Evolutionary conservation across 2,888 invertebrate species (phyloP).

Genomic region (Helleia helle): DNA sequence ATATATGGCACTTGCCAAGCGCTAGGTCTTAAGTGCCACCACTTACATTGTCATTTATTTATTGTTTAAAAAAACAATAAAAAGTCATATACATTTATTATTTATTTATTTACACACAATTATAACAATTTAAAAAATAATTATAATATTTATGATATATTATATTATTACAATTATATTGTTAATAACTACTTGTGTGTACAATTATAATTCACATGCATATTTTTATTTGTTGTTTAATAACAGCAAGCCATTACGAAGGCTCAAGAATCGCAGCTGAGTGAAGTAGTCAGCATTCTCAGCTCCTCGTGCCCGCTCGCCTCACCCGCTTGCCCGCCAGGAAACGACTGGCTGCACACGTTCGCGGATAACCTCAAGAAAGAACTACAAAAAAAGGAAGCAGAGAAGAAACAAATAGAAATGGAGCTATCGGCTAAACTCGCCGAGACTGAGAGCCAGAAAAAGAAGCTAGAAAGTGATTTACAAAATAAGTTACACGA

Average conservation of each 20-base stretch:
- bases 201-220: neutral
- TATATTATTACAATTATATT: no score
- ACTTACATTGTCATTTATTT: no score
- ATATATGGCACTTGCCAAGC: no score
- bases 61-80: no score
- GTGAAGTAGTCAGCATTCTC: slow-evolving; percentile 59
- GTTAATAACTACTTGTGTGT: no score
- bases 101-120: no score
- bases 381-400: slow-evolving; percentile 30
- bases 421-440: slow-evolving; percentile 14
- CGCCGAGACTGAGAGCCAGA: slow-evolving; percentile 19
- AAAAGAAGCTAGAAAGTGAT: slow-evolving; percentile 16
- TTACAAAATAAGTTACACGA: slow-evolving; percentile 15
- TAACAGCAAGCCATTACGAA: slow-evolving; percentile 51
- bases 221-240: no score
- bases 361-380: slow-evolving; percentile 47
- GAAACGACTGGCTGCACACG: slow-evolving; percentile 39
- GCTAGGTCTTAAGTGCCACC: no score
- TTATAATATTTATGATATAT: no score
- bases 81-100: no score
- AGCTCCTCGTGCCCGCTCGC: slow-evolving; percentile 40
- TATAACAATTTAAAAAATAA: no score
- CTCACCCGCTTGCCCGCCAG: slow-evolving; percentile 32
- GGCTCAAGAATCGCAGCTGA: slow-evolving; percentile 77
- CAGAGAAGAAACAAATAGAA: slow-evolving; percentile 19